phyloP scores from a whole-genome alignment of 2,888 invertebrate genomes.

The Hemithea aestivaria region DNA sequence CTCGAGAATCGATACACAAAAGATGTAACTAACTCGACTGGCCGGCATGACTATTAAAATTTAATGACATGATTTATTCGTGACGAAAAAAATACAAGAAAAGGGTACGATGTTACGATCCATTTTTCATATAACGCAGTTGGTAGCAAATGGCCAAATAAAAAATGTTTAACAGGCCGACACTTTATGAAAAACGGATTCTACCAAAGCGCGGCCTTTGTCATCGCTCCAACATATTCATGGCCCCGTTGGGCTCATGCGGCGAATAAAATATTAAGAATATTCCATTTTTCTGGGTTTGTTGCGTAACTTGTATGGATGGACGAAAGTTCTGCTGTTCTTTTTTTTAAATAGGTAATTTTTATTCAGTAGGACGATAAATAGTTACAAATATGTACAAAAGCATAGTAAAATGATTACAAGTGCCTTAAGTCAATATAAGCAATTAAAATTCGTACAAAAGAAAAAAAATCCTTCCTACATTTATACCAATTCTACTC shows the following conservation, averaged over 20 bases:
- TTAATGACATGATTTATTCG: conserved; percentile 79
- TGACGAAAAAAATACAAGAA: conserved; percentile 63
- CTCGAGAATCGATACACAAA: conserved; percentile 65
- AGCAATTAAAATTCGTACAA: too few relatives aligned
- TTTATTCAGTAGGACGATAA: too few relatives aligned
- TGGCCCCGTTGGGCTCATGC: conserved; percentile 72
- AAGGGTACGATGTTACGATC: conserved; percentile 77
- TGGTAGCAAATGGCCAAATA: conserved; percentile 79
- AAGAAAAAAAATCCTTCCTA: too few relatives aligned
- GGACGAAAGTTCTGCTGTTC: conserved; percentile 44
- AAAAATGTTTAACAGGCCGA: conserved; percentile 77
- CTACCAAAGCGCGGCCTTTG: conserved; percentile 68
- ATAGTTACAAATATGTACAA: too few relatives aligned
- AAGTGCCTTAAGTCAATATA: too few relatives aligned
- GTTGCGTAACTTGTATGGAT: conserved; percentile 58
- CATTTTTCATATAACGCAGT: conserved; percentile 79
- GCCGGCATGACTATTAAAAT: conserved; percentile 76
- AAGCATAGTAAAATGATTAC: too few relatives aligned
- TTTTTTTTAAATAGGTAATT: too few relatives aligned
- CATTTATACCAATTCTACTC: too few relatives aligned
- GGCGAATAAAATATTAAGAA: conserved; percentile 72
- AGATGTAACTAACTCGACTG: conserved; percentile 68
- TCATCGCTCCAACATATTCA: conserved; percentile 74
- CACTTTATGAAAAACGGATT: conserved; percentile 76
- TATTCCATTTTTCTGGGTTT: conserved; percentile 75